Evolutionary conservation across 2,797 vertebrate genomes (phyloP), one percentile per base, ranked within the genome.

Genomic region (Pseudochaenichthys georgianus): DNA sequence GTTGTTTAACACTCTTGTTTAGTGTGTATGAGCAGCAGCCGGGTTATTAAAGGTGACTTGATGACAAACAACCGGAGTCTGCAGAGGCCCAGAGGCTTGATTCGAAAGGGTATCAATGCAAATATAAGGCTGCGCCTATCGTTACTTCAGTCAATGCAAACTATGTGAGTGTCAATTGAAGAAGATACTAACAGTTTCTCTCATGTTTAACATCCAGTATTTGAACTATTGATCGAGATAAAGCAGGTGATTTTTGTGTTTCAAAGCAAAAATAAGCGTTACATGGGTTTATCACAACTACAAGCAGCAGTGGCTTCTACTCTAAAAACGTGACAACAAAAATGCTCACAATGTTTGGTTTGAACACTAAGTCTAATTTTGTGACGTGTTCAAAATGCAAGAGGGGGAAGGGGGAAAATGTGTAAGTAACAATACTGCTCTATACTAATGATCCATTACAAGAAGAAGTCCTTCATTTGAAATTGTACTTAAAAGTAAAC

Each of bases 31-130:
- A 91, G 87, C 78, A 67, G 86, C 82, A 47, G 43, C 81, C 47
- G 79, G 81, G 81, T 90, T 91, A 92, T 89, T 89, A 89, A 78
- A 79, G 87, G 72, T 84, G 91, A 93, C 88, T 92, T 82, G 78
- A 89, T 89, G 89, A 92, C 89, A 94, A 92, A 93, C 88, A 91
- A 84, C 82, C 74, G 58, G 57, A 76, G 84, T 83, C 84, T 90
- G 74, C 70, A 70, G 81, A 83, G 83, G 72, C 90, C 86, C 78
- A 62, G 69, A 73, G 75, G 87, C 82, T 88, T 91, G 88, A 92
- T 91, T 91, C 87, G 75, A 90, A 88, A 90, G 80, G 82, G 72
- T 89, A 88, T 79, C 62, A 45, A 70, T 74, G 83, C 77, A 75
- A 87, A 87, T 79, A 54, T 81, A 70, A 60, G 58, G 13, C 64